A percentile compares a stretch with the other conserved stretches of the same genome.
Conservation (phyloP, 2,797 vertebrate genomes). For the Chromis chromis region DNA sequence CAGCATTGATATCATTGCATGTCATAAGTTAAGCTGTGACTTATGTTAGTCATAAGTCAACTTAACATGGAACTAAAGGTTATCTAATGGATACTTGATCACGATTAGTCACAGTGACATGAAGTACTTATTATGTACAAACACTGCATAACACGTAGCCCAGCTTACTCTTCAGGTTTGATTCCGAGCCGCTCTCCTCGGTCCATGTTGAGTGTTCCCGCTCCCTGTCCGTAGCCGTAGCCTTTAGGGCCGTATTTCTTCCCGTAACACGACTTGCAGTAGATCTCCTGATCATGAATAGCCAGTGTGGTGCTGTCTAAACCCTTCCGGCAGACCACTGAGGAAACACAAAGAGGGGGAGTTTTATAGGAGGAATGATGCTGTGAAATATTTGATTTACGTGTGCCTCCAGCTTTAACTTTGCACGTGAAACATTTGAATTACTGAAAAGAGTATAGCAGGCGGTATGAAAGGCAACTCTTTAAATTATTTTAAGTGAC, state of each 20-base stretch:
- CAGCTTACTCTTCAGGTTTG: slow-evolving; percentile 91
- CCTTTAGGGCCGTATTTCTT: slow-evolving; percentile 98
- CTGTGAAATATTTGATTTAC: not conserved
- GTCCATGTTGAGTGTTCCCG: slow-evolving; percentile 95
- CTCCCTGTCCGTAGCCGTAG: slow-evolving; percentile 95
- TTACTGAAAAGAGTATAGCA: not conserved
- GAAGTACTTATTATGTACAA: not conserved
- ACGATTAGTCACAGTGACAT: not conserved
- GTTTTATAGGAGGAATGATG: not conserved
- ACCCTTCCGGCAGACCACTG: slow-evolving; percentile 96
- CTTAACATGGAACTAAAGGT: no score
- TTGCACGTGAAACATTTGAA: not conserved
- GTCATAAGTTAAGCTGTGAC: no score
- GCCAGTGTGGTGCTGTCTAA: slow-evolving; percentile 95
- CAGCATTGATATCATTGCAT: no score
- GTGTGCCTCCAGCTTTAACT: not conserved
- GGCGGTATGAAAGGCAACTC: not conserved
- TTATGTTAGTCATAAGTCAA: no score
- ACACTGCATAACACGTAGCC: not conserved
- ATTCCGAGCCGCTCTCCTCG: slow-evolving; percentile 94
- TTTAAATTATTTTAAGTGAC: not conserved
- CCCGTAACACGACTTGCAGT: slow-evolving; percentile 96
- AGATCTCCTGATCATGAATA: slow-evolving; percentile 93
- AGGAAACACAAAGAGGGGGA: not conserved
- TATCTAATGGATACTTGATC: not conserved